A percentile compares a stretch with the other conserved stretches of the same genome.
These are phyloP conservation scores for Abrostola tripartita DNA, from an alignment of 2,888 invertebrate species.

Conservation along the genomic window DNA sequence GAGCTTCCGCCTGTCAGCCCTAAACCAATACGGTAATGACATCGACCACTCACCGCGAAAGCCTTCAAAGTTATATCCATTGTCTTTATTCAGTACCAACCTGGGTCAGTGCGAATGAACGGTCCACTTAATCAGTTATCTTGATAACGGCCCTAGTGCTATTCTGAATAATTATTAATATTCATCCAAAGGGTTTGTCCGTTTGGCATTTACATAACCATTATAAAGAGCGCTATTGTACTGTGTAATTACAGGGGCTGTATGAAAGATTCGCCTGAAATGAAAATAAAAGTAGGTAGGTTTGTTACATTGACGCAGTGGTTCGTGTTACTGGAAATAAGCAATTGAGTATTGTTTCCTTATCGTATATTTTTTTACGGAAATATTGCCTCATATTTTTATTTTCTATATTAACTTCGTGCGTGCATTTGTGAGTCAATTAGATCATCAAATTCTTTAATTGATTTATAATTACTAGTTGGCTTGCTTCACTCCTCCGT, in stretches of 20 bases:
- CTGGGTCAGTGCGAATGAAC: slow-evolving; percentile 60
- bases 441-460: no score
- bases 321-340: background rate
- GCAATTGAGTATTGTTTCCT: background rate
- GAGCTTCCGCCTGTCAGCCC: slow-evolving; percentile 71
- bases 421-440: no score
- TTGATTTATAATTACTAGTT: no score
- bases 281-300: background rate
- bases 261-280: slow-evolving; percentile 19
- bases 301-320: background rate
- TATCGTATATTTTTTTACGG: no score
- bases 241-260: slow-evolving; percentile 26
- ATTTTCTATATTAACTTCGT: no score
- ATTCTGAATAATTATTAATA: slow-evolving; percentile 52
- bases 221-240: slow-evolving; percentile 40
- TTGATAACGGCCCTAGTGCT: slow-evolving; percentile 43
- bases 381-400: no score
- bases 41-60: slow-evolving; percentile 67
- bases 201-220: slow-evolving; percentile 50
- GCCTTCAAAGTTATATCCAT: slow-evolving; percentile 65
- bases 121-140: slow-evolving; percentile 65
- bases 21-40: slow-evolving; percentile 77
- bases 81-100: slow-evolving; percentile 62
- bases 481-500: no score
- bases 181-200: slow-evolving; percentile 47